Base-by-base conservation (phyloP, 2,888 invertebrate species). In the Nipponacmea schrenckii region DNA sequence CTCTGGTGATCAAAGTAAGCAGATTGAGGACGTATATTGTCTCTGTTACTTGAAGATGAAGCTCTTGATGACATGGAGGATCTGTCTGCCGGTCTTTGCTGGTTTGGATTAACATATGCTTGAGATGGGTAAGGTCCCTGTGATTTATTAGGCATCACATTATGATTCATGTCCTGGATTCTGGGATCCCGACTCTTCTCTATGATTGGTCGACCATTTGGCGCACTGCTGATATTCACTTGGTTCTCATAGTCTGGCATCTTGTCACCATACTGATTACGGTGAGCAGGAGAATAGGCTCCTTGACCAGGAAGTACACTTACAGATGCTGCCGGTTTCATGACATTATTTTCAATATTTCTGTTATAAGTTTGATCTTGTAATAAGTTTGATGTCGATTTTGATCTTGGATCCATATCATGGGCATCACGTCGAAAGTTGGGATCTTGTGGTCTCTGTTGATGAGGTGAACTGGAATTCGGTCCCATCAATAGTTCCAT, bases 161-260 rank as follows among this genome's bases (percentile, higher is more conserved):
- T 73, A 48, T 71, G 74, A 64, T 73, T 76, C 62, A 67, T 73
- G 50, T 72, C 77, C 14, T 50, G 68, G 64, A 31, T 39, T 39
- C 71, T 62, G 2, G 64, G 65, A 44, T 68, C 70, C 17, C 26
- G 62, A 56, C 64, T 72, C 4, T 64, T 44, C 17, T 69, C 70
- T 14, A 12, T 65, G n/a, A 20, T 62, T 39, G 31, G 56, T 17
- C 31, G 44, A 56, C 26, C 64, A 26, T 50, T 62, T 5, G 74
- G 69, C 31, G 31, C 20, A 45, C 64, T 64, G 56, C 62, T 46
- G 62, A 74, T 67, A 46, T 74, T 67, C 8, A 84, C 84, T 68
- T 85, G 84, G 74, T 85, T 86, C 77, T 85, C 86, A 69, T 85
- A 86, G 71, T 85, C 84, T 44, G 82, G 80, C 69, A 76, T 78